phyloP scores from a whole-genome alignment of 2,888 invertebrate genomes.

The Axea sp. region DNA sequence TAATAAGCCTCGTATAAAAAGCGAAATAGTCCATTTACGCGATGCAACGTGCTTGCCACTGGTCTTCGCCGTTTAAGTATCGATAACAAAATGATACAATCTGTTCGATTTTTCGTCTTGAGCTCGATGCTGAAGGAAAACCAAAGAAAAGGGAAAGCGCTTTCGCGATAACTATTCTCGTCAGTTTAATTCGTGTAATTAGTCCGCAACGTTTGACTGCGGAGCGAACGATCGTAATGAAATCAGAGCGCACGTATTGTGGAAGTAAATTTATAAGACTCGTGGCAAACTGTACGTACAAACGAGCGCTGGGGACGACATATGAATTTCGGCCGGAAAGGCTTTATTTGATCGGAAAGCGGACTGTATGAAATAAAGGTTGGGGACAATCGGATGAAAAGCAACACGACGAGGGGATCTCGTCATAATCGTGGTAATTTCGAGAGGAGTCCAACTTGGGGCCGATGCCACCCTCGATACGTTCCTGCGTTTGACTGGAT shows the following conservation, averaged over 20 bases:
- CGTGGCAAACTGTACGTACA: neutral
- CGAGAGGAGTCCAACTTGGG: constrained; percentile 8
- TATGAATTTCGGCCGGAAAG: constrained; percentile 40
- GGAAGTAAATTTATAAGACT: constrained; percentile 4
- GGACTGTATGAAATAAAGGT: constrained; percentile 9
- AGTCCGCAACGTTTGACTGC: too few species aligned
- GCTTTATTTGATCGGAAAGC: constrained; percentile 35
- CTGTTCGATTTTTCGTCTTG: too few species aligned
- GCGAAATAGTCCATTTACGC: constrained; percentile 33
- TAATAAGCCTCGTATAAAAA: constrained; percentile 34
- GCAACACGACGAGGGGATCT: constrained; percentile 19
- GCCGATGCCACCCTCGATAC: constrained; percentile 29
- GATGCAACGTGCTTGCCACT: constrained; percentile 23
- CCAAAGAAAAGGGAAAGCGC: neutral
- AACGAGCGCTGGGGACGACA: constrained; percentile 9
- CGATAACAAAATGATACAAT: too few species aligned
- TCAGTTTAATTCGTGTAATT: too few species aligned
- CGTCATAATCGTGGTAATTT: constrained; percentile 34
- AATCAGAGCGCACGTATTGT: too few species aligned
- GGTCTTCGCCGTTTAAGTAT: constrained; percentile 12
- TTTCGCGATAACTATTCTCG: too few species aligned
- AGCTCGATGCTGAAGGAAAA: too few species aligned
- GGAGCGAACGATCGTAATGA: too few species aligned
- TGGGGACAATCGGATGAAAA: constrained; percentile 26
- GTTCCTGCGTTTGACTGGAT: constrained; percentile 26